Evolutionary conservation across 30 jellyfish, hydroid and myxozoan species (phyloP).

Genomic region (Chrysaora quinquecirrha): DNA sequence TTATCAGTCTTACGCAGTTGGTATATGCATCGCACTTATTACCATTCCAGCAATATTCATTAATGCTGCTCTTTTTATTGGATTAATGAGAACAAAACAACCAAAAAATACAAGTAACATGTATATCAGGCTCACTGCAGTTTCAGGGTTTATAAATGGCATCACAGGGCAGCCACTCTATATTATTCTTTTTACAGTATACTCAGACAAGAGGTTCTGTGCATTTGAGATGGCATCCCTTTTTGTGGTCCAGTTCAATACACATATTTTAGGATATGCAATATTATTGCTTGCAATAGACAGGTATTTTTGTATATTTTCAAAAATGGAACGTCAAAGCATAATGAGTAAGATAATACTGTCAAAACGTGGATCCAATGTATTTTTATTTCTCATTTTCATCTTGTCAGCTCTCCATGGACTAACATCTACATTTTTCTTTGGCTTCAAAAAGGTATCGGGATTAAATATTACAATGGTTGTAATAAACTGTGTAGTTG

Average conservation of each 20-base stretch:
- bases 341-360: background rate
- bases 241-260: constrained; percentile 10
- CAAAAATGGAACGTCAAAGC: background rate
- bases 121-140: constrained; percentile 8
- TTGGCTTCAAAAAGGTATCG: background rate
- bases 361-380: background rate
- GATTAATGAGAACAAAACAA: constrained; percentile 9
- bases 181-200: constrained; percentile 6
- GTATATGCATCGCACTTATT: constrained; percentile 9
- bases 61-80: constrained; percentile 27
- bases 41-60: constrained; percentile 7
- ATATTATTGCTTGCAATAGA: constrained; percentile 40
- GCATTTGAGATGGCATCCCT: constrained; percentile 8
- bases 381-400: background rate
- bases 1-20: constrained; percentile 31
- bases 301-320: constrained; percentile 32
- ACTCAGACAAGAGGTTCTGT: constrained; percentile 17
- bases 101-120: background rate
- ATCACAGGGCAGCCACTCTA: constrained; percentile 45
- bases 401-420: background rate
- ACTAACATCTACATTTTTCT: background rate
- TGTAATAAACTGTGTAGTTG: background rate
- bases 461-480: background rate
- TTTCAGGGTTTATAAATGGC: constrained; percentile 17
- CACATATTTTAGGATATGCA: constrained; percentile 30